phyloP scores from a whole-genome alignment of 2,888 invertebrate species.

The Pollenia griseotomentosa region DNA sequence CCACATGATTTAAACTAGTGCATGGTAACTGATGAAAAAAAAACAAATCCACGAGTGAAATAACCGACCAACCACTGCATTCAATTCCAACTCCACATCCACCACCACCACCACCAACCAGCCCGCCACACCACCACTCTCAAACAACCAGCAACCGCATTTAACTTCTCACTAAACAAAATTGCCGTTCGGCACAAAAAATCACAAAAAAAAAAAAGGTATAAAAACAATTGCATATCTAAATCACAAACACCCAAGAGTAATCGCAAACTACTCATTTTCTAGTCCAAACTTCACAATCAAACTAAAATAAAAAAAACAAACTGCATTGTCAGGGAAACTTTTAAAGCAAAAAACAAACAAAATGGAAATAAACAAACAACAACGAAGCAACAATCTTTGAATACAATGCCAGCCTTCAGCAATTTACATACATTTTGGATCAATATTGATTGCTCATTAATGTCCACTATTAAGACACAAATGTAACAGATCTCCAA shows the following conservation, averaged over 20 bases:
- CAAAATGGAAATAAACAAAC: neutral
- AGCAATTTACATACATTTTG: slow-evolving; percentile 28
- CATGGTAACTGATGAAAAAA: slow-evolving; percentile 46
- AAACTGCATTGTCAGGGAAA: neutral
- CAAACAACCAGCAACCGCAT: slow-evolving; percentile 52
- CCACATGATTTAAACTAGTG: slow-evolving; percentile 72
- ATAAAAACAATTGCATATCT: slow-evolving; percentile 54
- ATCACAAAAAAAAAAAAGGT: neutral
- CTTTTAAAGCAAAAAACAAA: neutral
- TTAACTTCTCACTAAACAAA: slow-evolving; percentile 46
- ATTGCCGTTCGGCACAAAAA: slow-evolving; percentile 52
- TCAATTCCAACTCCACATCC: neutral
- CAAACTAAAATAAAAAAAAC: slow-evolving; percentile 1
- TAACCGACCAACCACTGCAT: slow-evolving; percentile 10
- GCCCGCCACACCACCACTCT: neutral
- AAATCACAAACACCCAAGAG: slow-evolving; percentile 61
- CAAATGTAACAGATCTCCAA: neutral
- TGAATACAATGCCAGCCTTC: slow-evolving; percentile 39
- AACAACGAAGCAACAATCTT: slow-evolving; percentile 11
- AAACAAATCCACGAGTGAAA: slow-evolving; percentile 2
- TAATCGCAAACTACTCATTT: slow-evolving; percentile 34
- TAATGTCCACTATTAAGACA: slow-evolving; percentile 4
- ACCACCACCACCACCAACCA: slow-evolving; percentile 5
- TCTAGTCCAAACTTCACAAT: neutral
- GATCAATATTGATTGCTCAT: neutral